Percentiles rank a stretch among this genome's conserved stretches.
Evolutionary conservation across 2,888 invertebrate genomes (phyloP).

Genomic region (Teleiodes luculella): DNA sequence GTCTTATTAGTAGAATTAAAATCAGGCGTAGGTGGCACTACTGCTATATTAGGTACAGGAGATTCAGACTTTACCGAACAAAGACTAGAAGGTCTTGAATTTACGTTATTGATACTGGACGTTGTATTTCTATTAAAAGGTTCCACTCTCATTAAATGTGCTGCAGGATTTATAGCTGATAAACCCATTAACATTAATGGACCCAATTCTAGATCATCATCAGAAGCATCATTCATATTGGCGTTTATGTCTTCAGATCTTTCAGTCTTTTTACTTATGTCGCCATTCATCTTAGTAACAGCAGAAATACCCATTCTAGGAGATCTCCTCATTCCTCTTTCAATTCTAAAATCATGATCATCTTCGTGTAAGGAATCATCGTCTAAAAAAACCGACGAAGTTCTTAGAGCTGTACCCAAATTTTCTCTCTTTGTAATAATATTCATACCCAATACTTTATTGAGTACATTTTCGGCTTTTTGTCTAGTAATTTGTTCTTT

Average conservation of each 20-base stretch:
- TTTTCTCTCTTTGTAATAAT: constrained; percentile 68
- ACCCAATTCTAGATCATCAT: constrained; percentile 81
- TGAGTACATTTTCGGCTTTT: constrained; percentile 71
- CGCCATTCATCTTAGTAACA: constrained; percentile 72
- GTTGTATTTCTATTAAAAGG: constrained; percentile 67
- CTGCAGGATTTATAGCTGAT: constrained; percentile 80
- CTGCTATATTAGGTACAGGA: constrained; percentile 83
- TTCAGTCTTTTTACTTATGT: constrained; percentile 67
- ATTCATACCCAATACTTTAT: constrained; percentile 72
- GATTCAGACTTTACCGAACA: constrained; percentile 62
- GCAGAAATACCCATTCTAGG: constrained; percentile 72
- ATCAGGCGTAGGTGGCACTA: constrained; percentile 87
- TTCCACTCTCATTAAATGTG: constrained; percentile 79
- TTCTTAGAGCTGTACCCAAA: constrained; percentile 62
- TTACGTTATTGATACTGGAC: constrained; percentile 44
- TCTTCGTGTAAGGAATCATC: constrained; percentile 66
- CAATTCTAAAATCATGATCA: constrained; percentile 62
- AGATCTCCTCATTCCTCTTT: constrained; percentile 63
- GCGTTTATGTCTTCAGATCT: constrained; percentile 57
- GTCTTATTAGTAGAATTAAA: constrained; percentile 65
- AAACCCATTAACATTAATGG: constrained; percentile 83
- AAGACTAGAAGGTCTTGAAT: constrained; percentile 71
- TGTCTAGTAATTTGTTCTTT: constrained; percentile 69
- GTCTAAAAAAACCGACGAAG: constrained; percentile 69
- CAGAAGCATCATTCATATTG: constrained; percentile 54